Base-by-base conservation (phyloP, 92 coral and sea anemone species). In the Paragorgia papillata region DNA sequence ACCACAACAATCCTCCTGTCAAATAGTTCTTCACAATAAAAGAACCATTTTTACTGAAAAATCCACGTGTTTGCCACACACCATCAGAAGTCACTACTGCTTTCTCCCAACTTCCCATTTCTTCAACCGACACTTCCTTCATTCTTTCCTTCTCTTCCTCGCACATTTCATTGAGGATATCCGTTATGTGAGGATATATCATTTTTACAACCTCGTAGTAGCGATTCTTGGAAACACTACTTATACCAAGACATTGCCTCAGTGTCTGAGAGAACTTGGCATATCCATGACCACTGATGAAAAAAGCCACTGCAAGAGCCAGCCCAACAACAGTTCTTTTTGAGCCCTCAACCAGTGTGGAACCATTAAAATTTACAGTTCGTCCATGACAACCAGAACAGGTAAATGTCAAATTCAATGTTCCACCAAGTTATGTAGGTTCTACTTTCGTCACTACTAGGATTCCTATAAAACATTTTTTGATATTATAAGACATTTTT, bases 251-350 rank as follows among this genome's bases (percentile, higher is more conserved):
- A 15, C 43, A 37, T 37, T 37, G 43, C 43, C 5, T 37, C 43
- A 37, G 43, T 37, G n/a, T n/a, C n/a, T n/a, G n/a, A n/a, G n/a
- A n/a, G n/a, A n/a, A n/a, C n/a, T n/a, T n/a, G n/a, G n/a, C 79
- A 85, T 62, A 85, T 3, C 85, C 85, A 74, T 80, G 51, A 29
- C 84, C 84, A 49, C n/a, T n/a, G n/a, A n/a, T n/a, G 14, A 68
- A 48, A 53, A 84, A 84, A 18, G 88, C 84, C 34, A 84, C 84
- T 9, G 68, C 74, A 21, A 84, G 68, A 3, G n/a, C 80, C 73
- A 84, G 76, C 25, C 88, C 88, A 24, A 78, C 88, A 0, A 81
- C 86, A 0, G 86, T 86, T 10, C 86, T 34, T 54, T 53, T 81
- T 9, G 86, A 81, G 0, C 83, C 83, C 6, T 86, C 86, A 12